Conservation (phyloP, 2,888 invertebrate species). For the Conomelus anceps region DNA sequence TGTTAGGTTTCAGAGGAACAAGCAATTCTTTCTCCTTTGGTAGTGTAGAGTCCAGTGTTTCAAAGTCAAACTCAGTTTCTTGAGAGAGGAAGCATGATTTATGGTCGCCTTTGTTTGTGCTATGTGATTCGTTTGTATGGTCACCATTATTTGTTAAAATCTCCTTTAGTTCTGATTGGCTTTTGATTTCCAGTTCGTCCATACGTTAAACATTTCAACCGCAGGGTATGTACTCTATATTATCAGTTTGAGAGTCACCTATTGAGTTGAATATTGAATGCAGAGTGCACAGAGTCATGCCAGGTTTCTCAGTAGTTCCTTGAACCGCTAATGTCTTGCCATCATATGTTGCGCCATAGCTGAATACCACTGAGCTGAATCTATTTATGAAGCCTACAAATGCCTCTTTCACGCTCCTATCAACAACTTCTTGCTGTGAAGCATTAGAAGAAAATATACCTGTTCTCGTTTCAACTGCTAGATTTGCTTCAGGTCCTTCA, state of each 20-base stretch:
- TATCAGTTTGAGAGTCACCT: background rate
- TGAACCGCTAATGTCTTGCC: conserved; percentile 80
- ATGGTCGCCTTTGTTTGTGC: too few species aligned
- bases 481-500: background rate
- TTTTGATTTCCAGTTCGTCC: background rate
- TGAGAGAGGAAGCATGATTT: too few species aligned
- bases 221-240: background rate
- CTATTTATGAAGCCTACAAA: conserved; percentile 56
- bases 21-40: background rate
- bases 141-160: too few species aligned
- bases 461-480: conserved; percentile 15
- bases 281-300: conserved; percentile 57
- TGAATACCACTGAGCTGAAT: conserved; percentile 68
- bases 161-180: background rate
- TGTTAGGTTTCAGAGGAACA: background rate
- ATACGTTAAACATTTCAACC: background rate
- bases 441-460: conserved; percentile 40
- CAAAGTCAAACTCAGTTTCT: background rate
- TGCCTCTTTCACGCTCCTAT: conserved; percentile 52
- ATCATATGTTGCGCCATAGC: conserved; percentile 84
- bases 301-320: conserved; percentile 55
- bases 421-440: conserved; percentile 49
- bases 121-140: too few species aligned
- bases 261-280: conserved; percentile 42
- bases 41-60: background rate